These are phyloP conservation scores for Hemaris fuciformis DNA, from an alignment of 2,888 invertebrate species.

Conservation along the genomic window DNA sequence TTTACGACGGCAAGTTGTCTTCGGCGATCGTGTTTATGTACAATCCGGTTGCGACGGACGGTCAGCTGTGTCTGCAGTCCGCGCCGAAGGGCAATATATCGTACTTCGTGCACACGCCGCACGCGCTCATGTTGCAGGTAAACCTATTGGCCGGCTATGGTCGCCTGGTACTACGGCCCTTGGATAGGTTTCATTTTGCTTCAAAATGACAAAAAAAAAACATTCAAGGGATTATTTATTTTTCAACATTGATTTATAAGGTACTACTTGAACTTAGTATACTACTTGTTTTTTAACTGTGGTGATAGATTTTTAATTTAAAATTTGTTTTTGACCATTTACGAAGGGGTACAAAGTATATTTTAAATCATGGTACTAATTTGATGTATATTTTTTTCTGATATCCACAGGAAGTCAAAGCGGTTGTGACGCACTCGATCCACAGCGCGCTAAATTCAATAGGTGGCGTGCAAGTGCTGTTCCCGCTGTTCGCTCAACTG, in stretches of 20 bases:
- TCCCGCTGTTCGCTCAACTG: conserved; percentile 98
- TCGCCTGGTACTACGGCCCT: conserved; percentile 32
- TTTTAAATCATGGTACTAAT: background rate
- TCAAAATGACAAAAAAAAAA: background rate
- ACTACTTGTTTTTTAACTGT: background rate
- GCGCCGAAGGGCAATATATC: conserved; percentile 98
- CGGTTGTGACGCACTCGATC: conserved; percentile 99
- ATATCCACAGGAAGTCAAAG: conserved; percentile 94
- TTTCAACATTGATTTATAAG: no score
- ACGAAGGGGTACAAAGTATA: no score
- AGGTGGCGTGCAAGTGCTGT: conserved; percentile 98
- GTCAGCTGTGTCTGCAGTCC: conserved; percentile 98
- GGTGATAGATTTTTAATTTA: no score
- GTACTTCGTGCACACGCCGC: conserved; percentile 99
- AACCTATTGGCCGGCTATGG: conserved; percentile 28
- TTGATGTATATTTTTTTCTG: background rate
- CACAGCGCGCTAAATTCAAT: conserved; percentile 99
- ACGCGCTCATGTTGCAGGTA: conserved; percentile 99
- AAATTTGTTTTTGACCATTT: no score
- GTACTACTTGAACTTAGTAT: background rate
- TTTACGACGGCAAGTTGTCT: conserved; percentile 99
- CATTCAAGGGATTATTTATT: background rate
- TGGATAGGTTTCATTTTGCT: background rate
- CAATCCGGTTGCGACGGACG: conserved; percentile 99
- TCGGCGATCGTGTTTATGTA: conserved; percentile 99